phyloP scores from a whole-genome alignment of 1,140 invertebrate genomes.

The Drosophila bipectinata region DNA sequence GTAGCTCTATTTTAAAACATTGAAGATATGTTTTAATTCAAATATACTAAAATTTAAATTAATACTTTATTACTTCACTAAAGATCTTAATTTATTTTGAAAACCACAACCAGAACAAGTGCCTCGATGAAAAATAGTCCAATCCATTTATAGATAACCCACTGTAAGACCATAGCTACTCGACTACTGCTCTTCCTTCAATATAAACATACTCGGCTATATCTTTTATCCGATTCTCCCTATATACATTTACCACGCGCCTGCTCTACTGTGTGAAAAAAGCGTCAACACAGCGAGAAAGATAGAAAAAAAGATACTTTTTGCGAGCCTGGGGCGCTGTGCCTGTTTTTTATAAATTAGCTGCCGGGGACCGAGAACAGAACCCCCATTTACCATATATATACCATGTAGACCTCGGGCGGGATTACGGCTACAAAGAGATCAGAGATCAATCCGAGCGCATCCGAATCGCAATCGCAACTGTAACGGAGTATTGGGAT shows the following conservation, averaged over 20 bases:
- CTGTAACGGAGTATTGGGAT: conserved; percentile 72
- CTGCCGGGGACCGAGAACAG: conserved; percentile 25
- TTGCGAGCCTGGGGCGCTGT: conserved; percentile 30
- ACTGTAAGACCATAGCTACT: conserved; percentile 49
- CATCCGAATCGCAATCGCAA: conserved; percentile 52
- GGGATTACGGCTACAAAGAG: conserved; percentile 45
- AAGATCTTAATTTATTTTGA: no score
- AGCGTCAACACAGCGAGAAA: conserved; percentile 69
- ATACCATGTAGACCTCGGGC: conserved; percentile 1
- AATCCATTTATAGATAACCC: conserved; percentile 8
- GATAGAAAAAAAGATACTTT: conserved; percentile 17
- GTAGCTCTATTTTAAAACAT: no score
- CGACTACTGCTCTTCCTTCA: conserved; percentile 35
- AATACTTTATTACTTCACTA: no score
- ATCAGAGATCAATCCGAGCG: conserved; percentile 63
- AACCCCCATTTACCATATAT: background rate
- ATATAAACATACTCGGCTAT: conserved; percentile 69
- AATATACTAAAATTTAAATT: no score
- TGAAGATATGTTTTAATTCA: no score
- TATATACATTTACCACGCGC: conserved; percentile 61
- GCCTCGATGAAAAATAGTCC: background rate
- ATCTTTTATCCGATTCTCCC: conserved; percentile 71
- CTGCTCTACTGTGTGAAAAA: conserved; percentile 57
- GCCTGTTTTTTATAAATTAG: conserved; percentile 75
- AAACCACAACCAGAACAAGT: no score